A percentile compares a stretch with the other conserved stretches of the same genome.
Evolutionary conservation across 2,797 vertebrate species (phyloP).

Genomic region (Urophycis tenuis): DNA sequence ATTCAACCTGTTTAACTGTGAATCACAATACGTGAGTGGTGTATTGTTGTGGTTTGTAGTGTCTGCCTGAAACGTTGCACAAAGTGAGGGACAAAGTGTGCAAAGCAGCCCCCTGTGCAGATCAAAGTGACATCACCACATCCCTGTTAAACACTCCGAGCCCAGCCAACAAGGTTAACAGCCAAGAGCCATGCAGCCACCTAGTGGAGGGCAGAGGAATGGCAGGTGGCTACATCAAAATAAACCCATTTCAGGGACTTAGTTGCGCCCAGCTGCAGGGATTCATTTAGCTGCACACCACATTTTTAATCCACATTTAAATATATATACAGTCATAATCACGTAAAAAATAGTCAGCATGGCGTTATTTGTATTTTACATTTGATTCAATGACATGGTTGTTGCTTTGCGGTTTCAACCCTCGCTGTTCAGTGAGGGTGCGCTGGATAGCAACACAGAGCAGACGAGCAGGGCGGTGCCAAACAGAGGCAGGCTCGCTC

Average conservation of each 20-base stretch:
- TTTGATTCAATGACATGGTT: background rate
- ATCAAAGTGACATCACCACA: background rate
- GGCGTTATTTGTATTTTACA: background rate
- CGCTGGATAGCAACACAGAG: constrained; percentile 37
- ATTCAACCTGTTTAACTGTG: background rate
- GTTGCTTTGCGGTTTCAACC: background rate
- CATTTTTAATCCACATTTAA: background rate
- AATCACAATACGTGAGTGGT: background rate
- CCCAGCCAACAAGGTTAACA: background rate
- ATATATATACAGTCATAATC: background rate
- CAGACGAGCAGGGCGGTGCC: constrained; percentile 34
- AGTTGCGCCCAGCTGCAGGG: background rate
- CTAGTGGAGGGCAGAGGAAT: background rate
- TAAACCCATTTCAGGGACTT: background rate
- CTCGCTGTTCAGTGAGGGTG: background rate
- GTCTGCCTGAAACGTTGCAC: background rate
- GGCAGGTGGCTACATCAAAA: background rate
- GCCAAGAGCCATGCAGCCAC: background rate
- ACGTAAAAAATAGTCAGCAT: background rate
- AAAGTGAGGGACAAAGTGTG: background rate
- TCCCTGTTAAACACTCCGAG: background rate
- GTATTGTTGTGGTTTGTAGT: background rate
- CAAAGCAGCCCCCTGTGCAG: background rate
- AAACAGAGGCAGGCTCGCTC: constrained; percentile 29
- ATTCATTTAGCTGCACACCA: too few relatives aligned